Base-by-base conservation (phyloP, 2,797 vertebrate species). In the Denticeps clupeoides region DNA sequence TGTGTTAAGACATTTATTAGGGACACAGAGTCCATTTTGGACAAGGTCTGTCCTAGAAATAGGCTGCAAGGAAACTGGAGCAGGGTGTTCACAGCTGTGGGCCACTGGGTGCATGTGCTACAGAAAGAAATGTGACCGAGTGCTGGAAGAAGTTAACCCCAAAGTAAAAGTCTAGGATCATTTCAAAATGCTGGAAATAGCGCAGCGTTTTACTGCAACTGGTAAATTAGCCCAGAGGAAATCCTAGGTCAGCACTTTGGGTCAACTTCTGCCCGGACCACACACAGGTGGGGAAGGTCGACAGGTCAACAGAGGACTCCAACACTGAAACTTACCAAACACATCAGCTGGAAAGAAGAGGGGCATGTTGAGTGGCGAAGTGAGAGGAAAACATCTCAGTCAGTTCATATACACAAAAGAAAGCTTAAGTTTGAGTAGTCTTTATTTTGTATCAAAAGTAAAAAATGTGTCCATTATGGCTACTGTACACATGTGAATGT, bases 341-440 rank as follows among this genome's bases (percentile, higher is more conserved):
- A 74, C 75, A 62, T 93, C 90, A 78, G 88, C 91, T 92, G 86
- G 74, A 75, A 54, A 75, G 68, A 73, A 70, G 69, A 67, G 74
- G 62, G 63, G 47, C 74, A 76, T 16, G 76, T 41, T 41, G 45
- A 51, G 16, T 16, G 33, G 77, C 72, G 71, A 71, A 67, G 21
- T 38, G 35, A 35, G 79, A 79, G 82, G 73, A 63, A 85, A 82
- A 76, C 49, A 67, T 41, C 6, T 49, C 22, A 12, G 40, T 62
- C 51, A 62, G 43, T 21, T 45, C 7, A 7, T 11, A 38, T 21
- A 38, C 35, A 38, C 35, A 19, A 11, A 21, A 38, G 35, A 11
- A 18, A 35, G 15, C 18, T 18, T n/a, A n/a, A n/a, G n/a, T n/a
- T n/a, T n/a, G n/a, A n/a, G n/a, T n/a, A n/a, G n/a, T n/a, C n/a